phyloP scores from a whole-genome alignment of 2,113 vertebrate species.

The Patagioenas fasciata region DNA sequence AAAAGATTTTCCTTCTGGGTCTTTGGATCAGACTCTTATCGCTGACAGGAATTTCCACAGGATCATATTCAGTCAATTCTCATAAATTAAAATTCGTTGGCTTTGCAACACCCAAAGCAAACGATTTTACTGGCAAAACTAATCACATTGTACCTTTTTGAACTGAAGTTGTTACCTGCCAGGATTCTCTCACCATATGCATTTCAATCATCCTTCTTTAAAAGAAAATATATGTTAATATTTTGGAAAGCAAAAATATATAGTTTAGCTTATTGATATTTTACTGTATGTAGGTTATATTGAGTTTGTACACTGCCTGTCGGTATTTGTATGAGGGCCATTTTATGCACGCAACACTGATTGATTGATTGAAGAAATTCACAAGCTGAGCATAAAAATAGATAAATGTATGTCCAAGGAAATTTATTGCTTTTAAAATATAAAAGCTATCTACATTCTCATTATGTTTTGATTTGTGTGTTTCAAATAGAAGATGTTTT shows the following conservation, averaged over 20 bases:
- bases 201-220: background rate
- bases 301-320: background rate
- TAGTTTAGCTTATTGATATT: background rate
- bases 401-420: background rate
- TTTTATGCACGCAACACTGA: background rate
- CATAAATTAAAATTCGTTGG: background rate
- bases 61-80: background rate
- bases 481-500: conserved; percentile 29
- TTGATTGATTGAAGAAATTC: background rate
- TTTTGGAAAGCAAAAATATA: background rate
- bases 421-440: conserved; percentile 21
- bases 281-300: conserved; percentile 11
- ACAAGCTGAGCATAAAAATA: conserved; percentile 10
- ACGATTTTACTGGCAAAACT: background rate
- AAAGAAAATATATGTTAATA: background rate
- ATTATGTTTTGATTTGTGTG: conserved; percentile 22
- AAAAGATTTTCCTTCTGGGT: background rate
- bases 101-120: background rate
- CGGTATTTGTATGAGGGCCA: background rate
- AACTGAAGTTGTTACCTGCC: background rate
- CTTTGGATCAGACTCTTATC: background rate
- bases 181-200: background rate
- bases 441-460: background rate
- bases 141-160: background rate
- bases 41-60: background rate